phyloP scores from a whole-genome alignment of 2,888 invertebrate genomes.

The Orthosia gracilis region DNA sequence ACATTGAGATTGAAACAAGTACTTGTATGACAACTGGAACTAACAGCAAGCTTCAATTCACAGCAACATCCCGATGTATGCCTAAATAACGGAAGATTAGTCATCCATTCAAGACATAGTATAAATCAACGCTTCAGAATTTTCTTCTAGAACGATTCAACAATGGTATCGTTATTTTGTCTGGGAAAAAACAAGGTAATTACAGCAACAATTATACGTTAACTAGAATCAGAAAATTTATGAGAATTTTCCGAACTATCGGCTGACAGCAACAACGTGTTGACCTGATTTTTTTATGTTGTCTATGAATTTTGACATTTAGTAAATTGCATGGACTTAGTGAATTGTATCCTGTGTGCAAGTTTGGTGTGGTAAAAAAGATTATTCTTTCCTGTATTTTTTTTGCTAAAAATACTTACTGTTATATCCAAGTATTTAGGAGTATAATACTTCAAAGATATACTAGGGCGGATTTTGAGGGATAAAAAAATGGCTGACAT shows the following conservation, averaged over 20 bases:
- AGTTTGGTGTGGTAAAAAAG: too few relatives aligned
- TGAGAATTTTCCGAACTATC: background rate
- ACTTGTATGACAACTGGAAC: background rate
- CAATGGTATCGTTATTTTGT: constrained; percentile 1
- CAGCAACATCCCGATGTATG: background rate
- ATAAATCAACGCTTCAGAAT: background rate
- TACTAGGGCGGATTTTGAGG: too few relatives aligned
- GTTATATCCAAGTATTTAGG: too few relatives aligned
- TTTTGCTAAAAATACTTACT: too few relatives aligned
- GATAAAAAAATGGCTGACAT: background rate
- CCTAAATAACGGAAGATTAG: background rate
- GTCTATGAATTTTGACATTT: background rate
- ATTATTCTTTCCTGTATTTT: too few relatives aligned
- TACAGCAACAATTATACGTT: background rate
- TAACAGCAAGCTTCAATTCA: background rate
- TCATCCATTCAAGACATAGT: background rate
- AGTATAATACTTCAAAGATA: background rate
- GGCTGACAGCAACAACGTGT: background rate
- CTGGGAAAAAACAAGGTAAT: constrained; percentile 20
- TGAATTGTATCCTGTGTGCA: too few relatives aligned
- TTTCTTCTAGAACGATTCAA: constrained; percentile 12
- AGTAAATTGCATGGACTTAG: too few relatives aligned
- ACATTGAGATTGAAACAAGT: background rate
- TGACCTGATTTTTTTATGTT: background rate
- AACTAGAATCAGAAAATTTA: background rate